These are phyloP conservation scores for Musca vetustissima DNA, from an alignment of 1,140 invertebrate genomes.

Conservation along the genomic window DNA sequence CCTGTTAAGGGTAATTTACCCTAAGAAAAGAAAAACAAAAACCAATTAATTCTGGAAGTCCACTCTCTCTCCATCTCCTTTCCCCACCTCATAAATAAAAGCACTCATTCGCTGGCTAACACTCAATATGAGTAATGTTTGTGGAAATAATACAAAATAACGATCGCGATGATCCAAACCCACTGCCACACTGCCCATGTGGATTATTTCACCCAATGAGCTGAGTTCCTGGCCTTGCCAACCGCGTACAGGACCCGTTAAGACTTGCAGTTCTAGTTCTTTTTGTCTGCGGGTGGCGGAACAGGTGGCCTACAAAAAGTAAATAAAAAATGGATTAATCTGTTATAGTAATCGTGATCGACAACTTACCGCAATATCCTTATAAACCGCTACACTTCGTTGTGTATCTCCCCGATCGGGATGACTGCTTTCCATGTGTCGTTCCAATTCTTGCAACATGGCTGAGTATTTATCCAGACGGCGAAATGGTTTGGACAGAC, in stretches of 20 bases:
- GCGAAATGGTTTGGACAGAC: conserved; percentile 91
- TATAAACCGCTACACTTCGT: conserved; percentile 88
- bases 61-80: conserved; percentile 16
- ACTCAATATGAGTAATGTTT: conserved; percentile 84
- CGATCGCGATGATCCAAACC: conserved; percentile 81
- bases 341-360: background rate
- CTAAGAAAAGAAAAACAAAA: conserved; percentile 57
- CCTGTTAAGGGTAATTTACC: conserved; percentile 87
- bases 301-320: conserved; percentile 71
- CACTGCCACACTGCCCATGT: conserved; percentile 86
- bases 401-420: conserved; percentile 95
- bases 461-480: conserved; percentile 92
- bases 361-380: conserved; percentile 85
- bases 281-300: conserved; percentile 86
- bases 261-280: conserved; percentile 92
- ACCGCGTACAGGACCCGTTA: conserved; percentile 87
- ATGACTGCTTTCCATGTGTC: conserved; percentile 94
- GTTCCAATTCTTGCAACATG: conserved; percentile 91
- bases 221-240: conserved; percentile 90
- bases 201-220: conserved; percentile 65
- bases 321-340: background rate
- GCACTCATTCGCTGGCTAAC: conserved; percentile 89
- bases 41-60: background rate
- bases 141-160: conserved; percentile 89
- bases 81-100: conserved; percentile 89